Evolutionary conservation across 2,797 vertebrate genomes (phyloP), one percentile per base, ranked within the genome.

Genomic region (Cynodonichthys magdalenae): DNA sequence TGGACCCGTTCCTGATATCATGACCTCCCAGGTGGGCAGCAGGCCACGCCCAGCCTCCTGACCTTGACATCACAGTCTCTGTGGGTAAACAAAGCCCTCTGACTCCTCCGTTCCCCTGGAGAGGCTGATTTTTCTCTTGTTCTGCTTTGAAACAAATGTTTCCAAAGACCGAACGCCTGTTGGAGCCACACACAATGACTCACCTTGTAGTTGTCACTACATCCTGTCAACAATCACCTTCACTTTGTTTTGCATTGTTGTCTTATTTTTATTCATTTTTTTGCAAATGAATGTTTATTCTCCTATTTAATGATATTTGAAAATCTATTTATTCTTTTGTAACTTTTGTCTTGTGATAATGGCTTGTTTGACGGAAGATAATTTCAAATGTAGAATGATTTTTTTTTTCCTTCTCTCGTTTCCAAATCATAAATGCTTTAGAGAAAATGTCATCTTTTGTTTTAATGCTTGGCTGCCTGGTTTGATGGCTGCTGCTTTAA

Each of bases 151-250:
- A 72, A 74, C 71, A 77, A 66, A 78, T 79, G 34, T 63, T 80
- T 85, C 67, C 71, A 73, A 69, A 68, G 54, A 83, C 81, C 71
- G 72, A 77, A 55, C 60, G 61, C 59, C 77, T 54, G 72, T 75
- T 69, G 66, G 84, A 90, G 87, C 81, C 69, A 1, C 79, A 89
- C 72, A 91, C 85, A 92, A 82, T 83, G 84, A 82, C 48, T 76
- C 87, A 73, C 91, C 85, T 75, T 69, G 76, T 73, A 69, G 71
- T 84, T 83, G 87, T 89, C 86, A 70, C 54, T 68, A 62, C 80
- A 76, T 88, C 84, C 77, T 78, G 75, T 81, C 84, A 84, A 73
- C 84, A 53, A 81, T 83, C 68, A 63, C 83, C 71, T 71, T 81
- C 63, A 79, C 49, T 81, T 67, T 62, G 62, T 70, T 66, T 53